Percentiles rank a stretch among this genome's conserved stretches.
Evolutionary conservation across 2,113 vertebrate species (phyloP).

Genomic region (Paramisgurnus dabryanus): DNA sequence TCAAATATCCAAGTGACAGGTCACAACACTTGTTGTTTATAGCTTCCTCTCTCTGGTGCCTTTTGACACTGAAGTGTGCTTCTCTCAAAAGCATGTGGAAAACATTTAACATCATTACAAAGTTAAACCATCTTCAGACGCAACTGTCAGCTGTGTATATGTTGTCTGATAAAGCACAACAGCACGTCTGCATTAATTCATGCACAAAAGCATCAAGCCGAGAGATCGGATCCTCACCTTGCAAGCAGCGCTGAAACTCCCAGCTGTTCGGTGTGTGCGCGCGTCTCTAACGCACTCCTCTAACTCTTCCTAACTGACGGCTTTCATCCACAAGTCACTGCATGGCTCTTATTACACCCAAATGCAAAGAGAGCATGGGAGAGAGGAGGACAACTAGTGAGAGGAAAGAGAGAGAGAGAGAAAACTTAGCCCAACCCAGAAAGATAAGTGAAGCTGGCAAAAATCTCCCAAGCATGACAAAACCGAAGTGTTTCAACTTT

Average conservation of each 20-base stretch:
- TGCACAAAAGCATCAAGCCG: conserved; percentile 34
- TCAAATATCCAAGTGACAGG: background rate
- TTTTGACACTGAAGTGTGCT: conserved; percentile 10
- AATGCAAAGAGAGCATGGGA: conserved; percentile 53
- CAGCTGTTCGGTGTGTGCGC: conserved; percentile 66
- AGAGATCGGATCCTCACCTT: conserved; percentile 67
- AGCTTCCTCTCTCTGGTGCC: conserved; percentile 4
- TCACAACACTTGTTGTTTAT: conserved; percentile 35
- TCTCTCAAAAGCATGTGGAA: background rate
- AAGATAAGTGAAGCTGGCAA: conserved; percentile 62
- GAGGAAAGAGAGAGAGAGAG: conserved; percentile 4
- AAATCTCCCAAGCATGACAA: conserved; percentile 56
- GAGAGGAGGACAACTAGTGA: conserved; percentile 55
- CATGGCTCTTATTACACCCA: conserved; percentile 69
- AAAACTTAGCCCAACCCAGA: conserved; percentile 67
- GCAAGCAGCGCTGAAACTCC: conserved; percentile 64
- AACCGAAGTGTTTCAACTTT: conserved; percentile 45
- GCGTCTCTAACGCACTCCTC: conserved; percentile 50
- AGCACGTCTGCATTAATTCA: conserved; percentile 8
- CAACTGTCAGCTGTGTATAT: background rate
- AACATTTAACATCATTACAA: background rate
- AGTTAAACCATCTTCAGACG: background rate
- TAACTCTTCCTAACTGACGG: conserved; percentile 59
- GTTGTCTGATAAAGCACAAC: background rate
- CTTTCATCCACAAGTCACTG: conserved; percentile 72